Base-by-base conservation (phyloP, 2,797 vertebrate species). In the Propithecus deckenii region DNA sequence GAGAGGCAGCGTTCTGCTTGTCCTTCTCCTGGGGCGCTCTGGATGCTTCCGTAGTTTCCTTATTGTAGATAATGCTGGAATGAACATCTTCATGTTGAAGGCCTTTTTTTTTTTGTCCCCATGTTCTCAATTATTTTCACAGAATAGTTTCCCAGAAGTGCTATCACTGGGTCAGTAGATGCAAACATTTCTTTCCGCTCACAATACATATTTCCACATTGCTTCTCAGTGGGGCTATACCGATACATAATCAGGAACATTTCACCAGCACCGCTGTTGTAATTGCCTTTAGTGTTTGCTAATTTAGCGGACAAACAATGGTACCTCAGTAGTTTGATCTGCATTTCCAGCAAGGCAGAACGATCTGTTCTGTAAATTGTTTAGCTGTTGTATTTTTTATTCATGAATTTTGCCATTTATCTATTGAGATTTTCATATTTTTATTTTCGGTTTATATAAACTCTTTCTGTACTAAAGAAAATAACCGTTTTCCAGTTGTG, bases 71-170 rank as follows among this genome's bases (percentile, higher is more conserved):
- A 48, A 84, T 25, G 32, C 81, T 50, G 35, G 22, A 41, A 75
- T 79, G 76, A 69, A 63, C 55, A 22, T 71, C 30, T 43, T 94
- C 55, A 8, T 84, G 43, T 43, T 25, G 28, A 79, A 83, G 78
- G 32, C 32, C n/a, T 57, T 30, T 61, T 74, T 30, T 61, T 74
- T 8, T 8, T 55, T n/a, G 30, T 25, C 32, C 9, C 4, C 28
- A 7, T 83, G 28, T 41, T 86, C 86, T 79, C 81, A 69, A 23
- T 94, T 87, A 72, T 93, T 93, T 97, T 86, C 72, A 65, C 55
- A 63, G 80, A 17, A 30, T 67, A 5, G 63, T 87, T 94, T 87
- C 89, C 89, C 86, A 81, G 65, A 91, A 96, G 41, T 46, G 10
- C 12, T 69, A 67, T 75, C 83, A 41, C 71, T 35, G 43, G 43